phyloP scores from a whole-genome alignment of 2,113 vertebrate genomes.

The Sus scrofa region DNA sequence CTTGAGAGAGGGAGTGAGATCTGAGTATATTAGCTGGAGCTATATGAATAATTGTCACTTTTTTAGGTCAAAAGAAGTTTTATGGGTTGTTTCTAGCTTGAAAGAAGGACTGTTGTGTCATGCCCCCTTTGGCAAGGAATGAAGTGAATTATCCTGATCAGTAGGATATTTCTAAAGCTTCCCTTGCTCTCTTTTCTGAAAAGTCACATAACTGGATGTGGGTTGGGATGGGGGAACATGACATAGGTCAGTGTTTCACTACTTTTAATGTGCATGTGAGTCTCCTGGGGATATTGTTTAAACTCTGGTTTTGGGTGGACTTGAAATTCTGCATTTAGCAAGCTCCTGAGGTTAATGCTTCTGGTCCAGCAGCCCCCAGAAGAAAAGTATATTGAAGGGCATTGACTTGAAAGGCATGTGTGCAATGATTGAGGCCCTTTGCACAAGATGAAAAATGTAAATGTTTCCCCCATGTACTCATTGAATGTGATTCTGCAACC shows the following conservation, averaged over 20 bases:
- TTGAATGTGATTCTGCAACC: not conserved
- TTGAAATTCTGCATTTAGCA: not conserved
- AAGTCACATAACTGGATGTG: not conserved
- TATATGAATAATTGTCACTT: constrained; percentile 10
- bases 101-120: not conserved
- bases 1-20: not conserved
- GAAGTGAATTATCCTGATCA: not conserved
- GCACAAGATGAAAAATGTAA: not conserved
- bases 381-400: not conserved
- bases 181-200: constrained; percentile 22
- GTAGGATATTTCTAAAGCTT: not conserved
- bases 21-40: constrained; percentile 13
- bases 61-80: not conserved
- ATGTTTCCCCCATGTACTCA: not conserved
- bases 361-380: not conserved
- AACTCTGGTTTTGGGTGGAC: not conserved
- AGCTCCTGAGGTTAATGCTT: not conserved
- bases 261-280: not conserved
- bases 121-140: not conserved
- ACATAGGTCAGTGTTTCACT: not conserved
- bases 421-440: not conserved
- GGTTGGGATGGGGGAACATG: not conserved
- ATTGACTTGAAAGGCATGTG: not conserved
- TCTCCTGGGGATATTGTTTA: not conserved
- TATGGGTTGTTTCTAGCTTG: not conserved